Percentiles rank a stretch among this genome's conserved stretches.
Conservation (phyloP, 1,140 invertebrate genomes). For the Portunus trituberculatus region DNA sequence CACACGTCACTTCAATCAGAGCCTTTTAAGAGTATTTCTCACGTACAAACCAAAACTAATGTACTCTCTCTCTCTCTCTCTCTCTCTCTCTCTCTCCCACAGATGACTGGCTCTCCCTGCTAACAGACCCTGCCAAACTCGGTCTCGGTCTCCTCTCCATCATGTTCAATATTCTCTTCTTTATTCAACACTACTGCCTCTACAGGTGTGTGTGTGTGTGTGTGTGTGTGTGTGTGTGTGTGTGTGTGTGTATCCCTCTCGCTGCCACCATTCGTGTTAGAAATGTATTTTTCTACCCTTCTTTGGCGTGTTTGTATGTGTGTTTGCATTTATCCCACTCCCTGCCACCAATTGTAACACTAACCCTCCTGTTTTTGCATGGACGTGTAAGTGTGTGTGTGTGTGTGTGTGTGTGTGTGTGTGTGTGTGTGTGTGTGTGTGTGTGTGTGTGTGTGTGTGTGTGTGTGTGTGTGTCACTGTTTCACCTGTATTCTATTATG, state of each 20-base stretch:
- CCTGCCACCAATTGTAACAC: too few relatives aligned
- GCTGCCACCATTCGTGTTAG: too few relatives aligned
- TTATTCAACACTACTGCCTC: conserved; percentile 97
- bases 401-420: background rate
- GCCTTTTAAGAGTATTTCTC: background rate
- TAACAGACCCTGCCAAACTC: conserved; percentile 98
- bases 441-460: background rate
- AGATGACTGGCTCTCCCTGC: conserved; percentile 94
- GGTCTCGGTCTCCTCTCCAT: conserved; percentile 97
- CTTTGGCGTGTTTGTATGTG: too few relatives aligned
- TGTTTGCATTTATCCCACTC: too few relatives aligned
- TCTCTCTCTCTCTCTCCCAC: background rate
- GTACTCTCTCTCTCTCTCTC: background rate
- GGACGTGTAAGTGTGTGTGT: background rate
- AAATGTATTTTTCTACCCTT: background rate
- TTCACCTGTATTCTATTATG: too few relatives aligned
- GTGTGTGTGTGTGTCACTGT: too few relatives aligned
- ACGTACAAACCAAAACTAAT: background rate
- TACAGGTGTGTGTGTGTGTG: conserved; percentile 85
- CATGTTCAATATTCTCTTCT: conserved; percentile 97
- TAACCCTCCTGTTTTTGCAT: too few relatives aligned
- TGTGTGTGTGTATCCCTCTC: background rate
- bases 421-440: background rate
- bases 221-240: background rate
- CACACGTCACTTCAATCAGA: background rate